Percentiles rank a stretch among this genome's conserved stretches.
These are phyloP conservation scores for Xylophagus ater DNA, from an alignment of 2,888 invertebrate species.

Conservation along the genomic window DNA sequence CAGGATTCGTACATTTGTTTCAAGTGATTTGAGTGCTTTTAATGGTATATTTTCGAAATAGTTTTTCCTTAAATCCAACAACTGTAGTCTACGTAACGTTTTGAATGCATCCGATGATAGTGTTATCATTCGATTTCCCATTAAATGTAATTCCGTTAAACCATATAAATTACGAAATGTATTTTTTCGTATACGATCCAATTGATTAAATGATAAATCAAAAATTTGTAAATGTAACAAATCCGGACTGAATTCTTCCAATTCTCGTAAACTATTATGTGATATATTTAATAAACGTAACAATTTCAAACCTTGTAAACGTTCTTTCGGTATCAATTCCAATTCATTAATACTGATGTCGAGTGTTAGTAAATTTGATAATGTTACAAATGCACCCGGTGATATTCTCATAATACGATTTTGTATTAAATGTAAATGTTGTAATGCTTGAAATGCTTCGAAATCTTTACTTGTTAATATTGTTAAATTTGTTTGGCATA, in stretches of 20 bases:
- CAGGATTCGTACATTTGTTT: constrained; percentile 69
- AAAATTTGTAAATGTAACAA: constrained; percentile 65
- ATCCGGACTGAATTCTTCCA: constrained; percentile 71
- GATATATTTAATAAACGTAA: constrained; percentile 69
- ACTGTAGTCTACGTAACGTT: constrained; percentile 59
- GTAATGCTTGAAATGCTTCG: constrained; percentile 66
- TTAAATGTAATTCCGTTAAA: constrained; percentile 64
- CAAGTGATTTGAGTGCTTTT: constrained; percentile 64
- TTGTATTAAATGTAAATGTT: constrained; percentile 59
- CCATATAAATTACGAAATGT: constrained; percentile 67
- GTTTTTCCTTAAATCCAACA: constrained; percentile 72
- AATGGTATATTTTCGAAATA: constrained; percentile 69
- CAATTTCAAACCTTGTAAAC: constrained; percentile 65
- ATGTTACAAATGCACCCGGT: constrained; percentile 70
- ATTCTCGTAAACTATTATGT: constrained; percentile 66
- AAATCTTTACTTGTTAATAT: constrained; percentile 78
- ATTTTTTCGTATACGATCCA: constrained; percentile 62
- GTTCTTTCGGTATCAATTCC: constrained; percentile 71
- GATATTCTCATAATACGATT: constrained; percentile 70
- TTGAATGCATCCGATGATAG: constrained; percentile 69
- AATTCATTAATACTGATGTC: constrained; percentile 75
- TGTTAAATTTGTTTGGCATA: constrained; percentile 67
- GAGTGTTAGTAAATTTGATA: constrained; percentile 63
- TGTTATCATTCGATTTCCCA: constrained; percentile 71
- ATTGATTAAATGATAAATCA: constrained; percentile 74